Base-by-base conservation (phyloP, 2,797 vertebrate genomes). In the Knipowitschia caucasica region DNA sequence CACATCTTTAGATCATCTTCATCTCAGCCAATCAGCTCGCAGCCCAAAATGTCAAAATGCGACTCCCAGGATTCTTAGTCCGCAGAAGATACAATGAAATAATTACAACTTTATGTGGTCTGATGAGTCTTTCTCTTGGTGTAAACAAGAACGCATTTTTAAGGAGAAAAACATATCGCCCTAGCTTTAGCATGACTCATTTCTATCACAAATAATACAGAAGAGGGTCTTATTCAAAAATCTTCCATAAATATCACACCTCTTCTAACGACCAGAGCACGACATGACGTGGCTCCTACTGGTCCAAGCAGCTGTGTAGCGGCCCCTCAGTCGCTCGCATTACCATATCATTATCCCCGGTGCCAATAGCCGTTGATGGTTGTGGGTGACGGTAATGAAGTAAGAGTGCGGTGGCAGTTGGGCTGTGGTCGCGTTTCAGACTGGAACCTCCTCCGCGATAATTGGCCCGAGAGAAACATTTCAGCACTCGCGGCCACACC, bases 401-500 rank as follows among this genome's bases (percentile, higher is more conserved):
- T 52, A 64, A 66, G 35, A 65, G 53, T 57, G 74, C 42, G 71
- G 78, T 56, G 66, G 75, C 58, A 64, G 59, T 67, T 72, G 58
- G 12, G 64, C 56, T 67, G 64, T 12, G 70, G 69, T 76, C 62
- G 63, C 62, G 71, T 78, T 47, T 18, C 67, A 53, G 62, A 26
- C 69, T 67, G 57, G 21, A 56, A 62, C 49, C 60, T 67, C 62
- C 55, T 43, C 58, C 50, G 24, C 56, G 67, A 62, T 85, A 84
- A 87, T 83, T 81, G 86, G 80, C 69, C 74, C 80, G 65, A 53
- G 64, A 74, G 79, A 81, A 71, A 82, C 68, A 35, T 83, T 81
- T 84, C 67, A 76, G 73, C 76, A 54, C 64, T 75, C 39, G 1
- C 50, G 26, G 68, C 74, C 78, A 77, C 82, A 80, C 80, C 78